phyloP scores from a whole-genome alignment of 37 sponge, comb jelly and placozoan genomes.

The Petrosia ficiformis region DNA sequence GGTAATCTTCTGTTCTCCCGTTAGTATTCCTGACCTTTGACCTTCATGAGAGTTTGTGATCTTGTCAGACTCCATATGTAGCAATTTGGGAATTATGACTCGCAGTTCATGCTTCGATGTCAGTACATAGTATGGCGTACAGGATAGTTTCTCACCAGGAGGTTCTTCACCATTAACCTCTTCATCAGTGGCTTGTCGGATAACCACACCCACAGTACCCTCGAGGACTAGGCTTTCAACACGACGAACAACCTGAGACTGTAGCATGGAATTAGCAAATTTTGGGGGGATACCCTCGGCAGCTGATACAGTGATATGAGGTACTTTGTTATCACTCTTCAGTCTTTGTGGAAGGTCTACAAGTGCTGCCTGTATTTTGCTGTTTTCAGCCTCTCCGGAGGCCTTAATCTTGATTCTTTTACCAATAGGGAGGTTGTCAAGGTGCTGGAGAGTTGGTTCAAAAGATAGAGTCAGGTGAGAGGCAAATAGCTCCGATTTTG shows the following conservation, averaged over 20 bases:
- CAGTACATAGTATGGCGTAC: background rate
- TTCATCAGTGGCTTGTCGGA: slow-evolving; percentile 14
- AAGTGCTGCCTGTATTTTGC: slow-evolving; percentile 56
- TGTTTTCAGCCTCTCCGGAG: slow-evolving; percentile 44
- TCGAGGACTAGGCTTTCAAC: slow-evolving; percentile 16
- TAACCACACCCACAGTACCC: slow-evolving; percentile 45
- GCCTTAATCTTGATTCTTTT: slow-evolving; percentile 43
- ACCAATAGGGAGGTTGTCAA: slow-evolving; percentile 29
- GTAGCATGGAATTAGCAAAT: slow-evolving; percentile 64
- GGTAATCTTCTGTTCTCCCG: slow-evolving; percentile 49
- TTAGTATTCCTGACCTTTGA: slow-evolving; percentile 26
- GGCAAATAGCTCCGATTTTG: slow-evolving; percentile 38
- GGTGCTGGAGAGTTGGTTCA: slow-evolving; percentile 40
- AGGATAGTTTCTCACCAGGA: background rate
- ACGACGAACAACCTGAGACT: background rate
- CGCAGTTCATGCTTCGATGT: slow-evolving; percentile 6
- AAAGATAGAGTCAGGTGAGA: slow-evolving; percentile 73
- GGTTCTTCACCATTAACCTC: background rate
- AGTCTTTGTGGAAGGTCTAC: slow-evolving; percentile 35
- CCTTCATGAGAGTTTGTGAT: background rate
- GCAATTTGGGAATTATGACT: background rate
- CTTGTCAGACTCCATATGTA: background rate
- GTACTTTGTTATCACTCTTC: slow-evolving; percentile 28
- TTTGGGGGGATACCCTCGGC: slow-evolving; percentile 35
- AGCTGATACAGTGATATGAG: slow-evolving; percentile 88